Base-by-base conservation (phyloP, 2,797 vertebrate species). In the Acomys russatus region DNA sequence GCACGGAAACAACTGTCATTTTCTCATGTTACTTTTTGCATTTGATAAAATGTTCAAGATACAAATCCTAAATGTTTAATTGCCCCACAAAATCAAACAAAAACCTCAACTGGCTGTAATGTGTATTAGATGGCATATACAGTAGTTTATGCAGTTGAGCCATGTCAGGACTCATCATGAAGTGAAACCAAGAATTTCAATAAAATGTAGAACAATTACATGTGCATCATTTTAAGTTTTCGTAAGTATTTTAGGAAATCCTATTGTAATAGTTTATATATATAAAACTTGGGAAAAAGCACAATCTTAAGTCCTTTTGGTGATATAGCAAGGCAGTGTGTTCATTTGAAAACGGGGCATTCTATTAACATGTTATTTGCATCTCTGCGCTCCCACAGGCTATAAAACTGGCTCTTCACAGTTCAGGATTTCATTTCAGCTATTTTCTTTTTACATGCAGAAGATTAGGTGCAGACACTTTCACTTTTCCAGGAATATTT, bases 401-500 rank as follows among this genome's bases (percentile, higher is more conserved):
- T 97, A 88, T 70, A 94, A 91, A 95, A 96, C 68, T 56, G 61
- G 82, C 30, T 97, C 92, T 94, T 96, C 87, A 78, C 70, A 94
- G 83, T 44, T 93, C 77, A 95, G 64, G 33, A 66, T 78, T 92
- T 96, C 95, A 78, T 95, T 76, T 96, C 84, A 8, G 20, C 98
- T 98, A 99, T 98, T 99, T 99, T 98, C 99, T 99, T 97, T 99
- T 99, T 88, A 98, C 98, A 95, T 98, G 99, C 92, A 99, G 98
- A 94, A 99, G 99, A 96, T 99, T 99, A 0, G 99, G 99, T 20
- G 99, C 99, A 0, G 99, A 99, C 20, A 99, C 99, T 97, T 99
- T 99, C 11, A 99, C 99, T 98, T 99, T 99, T 12, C 99, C 99
- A 0, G 99, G 99, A 97, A 99, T 99, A 94, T 99, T 99, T 97